phyloP scores from a whole-genome alignment of 2,113 vertebrate species.

The Acrocephalus kingi region DNA sequence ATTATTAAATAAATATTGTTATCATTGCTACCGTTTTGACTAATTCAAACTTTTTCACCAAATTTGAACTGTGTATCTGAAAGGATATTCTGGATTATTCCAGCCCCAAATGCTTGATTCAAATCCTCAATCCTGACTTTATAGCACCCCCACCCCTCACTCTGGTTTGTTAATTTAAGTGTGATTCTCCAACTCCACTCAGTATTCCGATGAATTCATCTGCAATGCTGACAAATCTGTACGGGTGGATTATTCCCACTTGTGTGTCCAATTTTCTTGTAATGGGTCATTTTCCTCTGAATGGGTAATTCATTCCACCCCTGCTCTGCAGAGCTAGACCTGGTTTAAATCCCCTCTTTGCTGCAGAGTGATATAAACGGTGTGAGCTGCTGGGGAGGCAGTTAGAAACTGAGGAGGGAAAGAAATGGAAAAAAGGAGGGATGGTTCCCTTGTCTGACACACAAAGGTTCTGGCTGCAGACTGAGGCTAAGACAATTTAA shows the following conservation, averaged over 20 bases:
- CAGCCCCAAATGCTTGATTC: background rate
- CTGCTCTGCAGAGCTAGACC: background rate
- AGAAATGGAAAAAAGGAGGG: background rate
- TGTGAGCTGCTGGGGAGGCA: background rate
- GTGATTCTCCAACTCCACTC: background rate
- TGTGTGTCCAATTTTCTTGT: slow-evolving; percentile 15
- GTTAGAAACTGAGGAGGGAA: background rate
- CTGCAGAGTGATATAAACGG: background rate
- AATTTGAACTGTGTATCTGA: background rate
- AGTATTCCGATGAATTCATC: background rate
- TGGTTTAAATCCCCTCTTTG: background rate
- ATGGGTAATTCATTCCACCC: background rate
- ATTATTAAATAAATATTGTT: background rate
- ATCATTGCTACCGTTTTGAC: background rate
- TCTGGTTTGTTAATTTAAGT: background rate
- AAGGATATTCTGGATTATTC: background rate
- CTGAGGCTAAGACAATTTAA: background rate
- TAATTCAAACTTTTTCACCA: background rate
- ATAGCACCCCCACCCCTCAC: background rate
- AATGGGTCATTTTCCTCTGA: slow-evolving; percentile 15
- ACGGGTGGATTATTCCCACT: slow-evolving; percentile 13
- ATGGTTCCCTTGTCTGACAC: background rate
- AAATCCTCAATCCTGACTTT: background rate
- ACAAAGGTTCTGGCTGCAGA: background rate
- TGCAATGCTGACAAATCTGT: background rate